Percentiles rank a stretch among this genome's conserved stretches.
These are phyloP conservation scores for Scalopus aquaticus DNA, from an alignment of 2,113 vertebrate genomes.

Conservation along the genomic window DNA sequence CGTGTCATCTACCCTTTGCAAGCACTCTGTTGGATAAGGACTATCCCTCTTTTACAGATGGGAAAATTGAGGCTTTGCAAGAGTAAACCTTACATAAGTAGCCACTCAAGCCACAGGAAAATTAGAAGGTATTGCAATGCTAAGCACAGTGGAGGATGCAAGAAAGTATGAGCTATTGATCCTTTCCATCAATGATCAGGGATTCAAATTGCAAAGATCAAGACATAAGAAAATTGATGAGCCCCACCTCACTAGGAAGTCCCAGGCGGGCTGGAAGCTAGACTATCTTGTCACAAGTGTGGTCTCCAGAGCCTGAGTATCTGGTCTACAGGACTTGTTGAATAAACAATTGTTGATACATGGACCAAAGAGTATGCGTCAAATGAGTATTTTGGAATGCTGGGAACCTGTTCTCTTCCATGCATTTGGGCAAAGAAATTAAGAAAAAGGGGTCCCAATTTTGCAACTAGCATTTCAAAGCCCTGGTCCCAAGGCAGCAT, in stretches of 20 bases:
- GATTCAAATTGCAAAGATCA: constrained; percentile 11
- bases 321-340: not conserved
- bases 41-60: not conserved
- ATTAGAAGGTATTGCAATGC: not conserved
- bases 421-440: not conserved
- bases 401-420: not conserved
- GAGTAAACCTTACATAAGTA: not conserved
- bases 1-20: not conserved
- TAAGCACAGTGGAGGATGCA: not conserved
- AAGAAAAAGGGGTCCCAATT: not conserved
- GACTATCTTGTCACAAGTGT: not conserved
- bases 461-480: not conserved
- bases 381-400: not conserved
- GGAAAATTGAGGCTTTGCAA: not conserved
- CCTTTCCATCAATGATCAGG: not conserved
- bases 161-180: not conserved
- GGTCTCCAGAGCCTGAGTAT: not conserved
- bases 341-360: not conserved
- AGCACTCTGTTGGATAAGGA: not conserved
- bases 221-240: not conserved
- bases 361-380: not conserved
- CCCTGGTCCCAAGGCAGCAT: too few relatives aligned
- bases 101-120: not conserved
- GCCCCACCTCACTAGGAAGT: not conserved
- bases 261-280: not conserved